Evolutionary conservation across 2,888 invertebrate species (phyloP).

Genomic region (Stratiomys singularior): DNA sequence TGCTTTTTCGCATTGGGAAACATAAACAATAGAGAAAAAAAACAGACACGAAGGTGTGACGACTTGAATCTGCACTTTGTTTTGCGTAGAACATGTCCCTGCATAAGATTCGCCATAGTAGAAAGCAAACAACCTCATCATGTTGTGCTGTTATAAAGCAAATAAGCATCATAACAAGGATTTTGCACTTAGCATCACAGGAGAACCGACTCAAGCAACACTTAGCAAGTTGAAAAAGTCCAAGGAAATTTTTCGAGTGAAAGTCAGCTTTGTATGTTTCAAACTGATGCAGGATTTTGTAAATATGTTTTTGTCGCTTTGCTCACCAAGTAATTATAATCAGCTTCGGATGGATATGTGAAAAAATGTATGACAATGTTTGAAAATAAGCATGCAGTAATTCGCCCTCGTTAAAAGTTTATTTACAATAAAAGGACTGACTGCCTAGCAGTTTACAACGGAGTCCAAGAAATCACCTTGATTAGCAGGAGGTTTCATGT

Average conservation of each 20-base stretch:
- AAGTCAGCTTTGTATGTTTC: background rate
- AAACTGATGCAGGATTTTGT: slow-evolving; percentile 5
- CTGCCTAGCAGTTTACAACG: no score
- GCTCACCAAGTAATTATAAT: background rate
- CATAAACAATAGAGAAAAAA: no score
- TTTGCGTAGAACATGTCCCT: slow-evolving; percentile 12
- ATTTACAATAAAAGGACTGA: no score
- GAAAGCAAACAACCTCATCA: slow-evolving; percentile 31
- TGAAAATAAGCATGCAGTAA: no score
- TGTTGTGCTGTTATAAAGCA: slow-evolving; percentile 35
- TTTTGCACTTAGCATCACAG: slow-evolving; percentile 34
- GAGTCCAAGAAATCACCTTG: no score
- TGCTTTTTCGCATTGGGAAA: background rate
- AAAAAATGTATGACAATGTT: no score
- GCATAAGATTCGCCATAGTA: slow-evolving; percentile 26
- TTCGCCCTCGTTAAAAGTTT: no score
- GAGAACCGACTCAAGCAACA: slow-evolving; percentile 21
- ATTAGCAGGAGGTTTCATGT: no score
- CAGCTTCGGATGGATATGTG: background rate
- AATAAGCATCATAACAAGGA: slow-evolving; percentile 37
- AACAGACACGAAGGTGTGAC: background rate
- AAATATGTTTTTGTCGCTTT: background rate
- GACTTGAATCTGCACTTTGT: background rate
- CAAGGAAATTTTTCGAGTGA: background rate
- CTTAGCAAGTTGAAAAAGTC: background rate